Evolutionary conservation across 2,113 vertebrate species (phyloP).

Genomic region (Malurus elegans): DNA sequence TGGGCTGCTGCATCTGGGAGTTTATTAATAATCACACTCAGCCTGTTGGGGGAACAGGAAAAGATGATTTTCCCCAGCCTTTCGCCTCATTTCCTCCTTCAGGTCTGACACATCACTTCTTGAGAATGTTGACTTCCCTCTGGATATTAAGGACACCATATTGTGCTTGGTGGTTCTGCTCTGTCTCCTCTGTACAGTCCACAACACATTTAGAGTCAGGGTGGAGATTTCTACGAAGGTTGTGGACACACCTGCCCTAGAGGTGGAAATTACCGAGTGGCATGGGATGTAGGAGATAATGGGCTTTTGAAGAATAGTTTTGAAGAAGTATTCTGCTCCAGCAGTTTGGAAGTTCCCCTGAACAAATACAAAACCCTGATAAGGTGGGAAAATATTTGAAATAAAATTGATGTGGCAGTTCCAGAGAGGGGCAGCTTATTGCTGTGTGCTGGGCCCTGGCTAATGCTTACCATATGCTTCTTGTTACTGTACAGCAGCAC

Average conservation of each 20-base stretch:
- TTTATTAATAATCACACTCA: background rate
- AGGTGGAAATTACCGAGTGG: background rate
- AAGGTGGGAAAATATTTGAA: background rate
- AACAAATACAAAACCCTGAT: background rate
- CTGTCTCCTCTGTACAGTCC: background rate
- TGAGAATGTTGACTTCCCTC: background rate
- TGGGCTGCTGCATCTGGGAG: fast-evolving
- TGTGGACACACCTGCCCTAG: background rate
- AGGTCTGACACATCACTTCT: background rate
- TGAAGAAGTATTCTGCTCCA: background rate
- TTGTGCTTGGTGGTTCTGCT: background rate
- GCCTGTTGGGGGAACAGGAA: background rate
- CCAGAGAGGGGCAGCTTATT: background rate
- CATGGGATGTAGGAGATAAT: background rate
- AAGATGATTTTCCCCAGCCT: background rate
- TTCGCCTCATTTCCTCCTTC: background rate
- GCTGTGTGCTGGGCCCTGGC: background rate
- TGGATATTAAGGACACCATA: background rate
- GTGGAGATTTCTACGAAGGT: background rate
- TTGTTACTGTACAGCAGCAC: background rate
- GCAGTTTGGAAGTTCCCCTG: background rate
- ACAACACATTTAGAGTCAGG: background rate
- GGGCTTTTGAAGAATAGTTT: background rate
- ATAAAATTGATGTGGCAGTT: background rate
- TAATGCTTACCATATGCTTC: background rate